Evolutionary conservation across 2,113 vertebrate species (phyloP).

Genomic region (Cochlearius cochlearius): DNA sequence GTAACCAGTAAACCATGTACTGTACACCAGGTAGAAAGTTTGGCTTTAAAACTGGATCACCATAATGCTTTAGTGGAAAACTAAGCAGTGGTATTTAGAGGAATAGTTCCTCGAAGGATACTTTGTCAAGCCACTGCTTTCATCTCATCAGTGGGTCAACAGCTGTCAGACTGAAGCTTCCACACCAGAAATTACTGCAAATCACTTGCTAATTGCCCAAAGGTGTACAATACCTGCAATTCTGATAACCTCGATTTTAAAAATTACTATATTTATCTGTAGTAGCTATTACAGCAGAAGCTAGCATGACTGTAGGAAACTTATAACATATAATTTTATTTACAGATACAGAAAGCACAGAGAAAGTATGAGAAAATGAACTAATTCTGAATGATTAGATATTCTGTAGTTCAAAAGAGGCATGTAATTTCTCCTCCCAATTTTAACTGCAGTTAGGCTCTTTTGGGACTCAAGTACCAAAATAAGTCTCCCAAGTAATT

Average conservation of each 20-base stretch:
- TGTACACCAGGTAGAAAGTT: background rate
- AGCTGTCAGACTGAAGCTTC: background rate
- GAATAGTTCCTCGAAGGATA: background rate
- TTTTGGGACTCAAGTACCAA: background rate
- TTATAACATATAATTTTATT: background rate
- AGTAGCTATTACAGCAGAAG: background rate
- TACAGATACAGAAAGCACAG: background rate
- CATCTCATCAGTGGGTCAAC: background rate
- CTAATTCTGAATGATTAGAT: background rate
- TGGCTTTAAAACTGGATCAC: background rate
- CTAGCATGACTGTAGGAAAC: background rate
- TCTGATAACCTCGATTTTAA: background rate
- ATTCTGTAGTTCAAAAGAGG: background rate
- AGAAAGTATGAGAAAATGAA: background rate
- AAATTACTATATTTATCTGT: background rate
- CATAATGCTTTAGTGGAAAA: background rate
- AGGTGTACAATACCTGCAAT: background rate
- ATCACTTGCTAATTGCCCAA: background rate
- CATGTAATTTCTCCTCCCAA: background rate
- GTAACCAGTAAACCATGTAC: background rate
- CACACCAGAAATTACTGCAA: background rate
- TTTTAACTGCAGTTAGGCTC: background rate
- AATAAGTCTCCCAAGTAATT: background rate
- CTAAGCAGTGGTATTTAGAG: background rate
- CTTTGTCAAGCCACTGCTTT: background rate